Evolutionary conservation across 1,140 invertebrate species (phyloP).

Genomic region (Drosophila saltans): DNA sequence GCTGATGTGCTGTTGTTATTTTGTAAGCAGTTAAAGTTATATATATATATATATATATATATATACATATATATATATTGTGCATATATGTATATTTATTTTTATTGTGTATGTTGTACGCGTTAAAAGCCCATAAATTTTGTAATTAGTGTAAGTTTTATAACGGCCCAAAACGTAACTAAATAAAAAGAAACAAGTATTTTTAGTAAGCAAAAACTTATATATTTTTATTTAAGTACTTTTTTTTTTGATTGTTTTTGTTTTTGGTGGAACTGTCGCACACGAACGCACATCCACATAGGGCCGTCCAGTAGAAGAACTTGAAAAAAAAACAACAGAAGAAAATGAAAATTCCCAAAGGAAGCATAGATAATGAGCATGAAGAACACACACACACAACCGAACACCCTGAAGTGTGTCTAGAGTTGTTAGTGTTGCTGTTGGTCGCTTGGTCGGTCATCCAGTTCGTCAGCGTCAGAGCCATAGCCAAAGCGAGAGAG

Average conservation of each 20-base stretch:
- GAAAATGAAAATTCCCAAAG: constrained; percentile 82
- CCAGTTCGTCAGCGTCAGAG: constrained; percentile 59
- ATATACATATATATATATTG: constrained; percentile 44
- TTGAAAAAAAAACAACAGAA: constrained; percentile 35
- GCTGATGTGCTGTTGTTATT: background rate
- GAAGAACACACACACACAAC: constrained; percentile 12
- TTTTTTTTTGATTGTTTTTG: constrained; percentile 17
- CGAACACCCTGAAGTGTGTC: constrained; percentile 5
- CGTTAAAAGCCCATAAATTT: constrained; percentile 59
- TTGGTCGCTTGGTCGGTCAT: constrained; percentile 49
- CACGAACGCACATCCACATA: constrained; percentile 70
- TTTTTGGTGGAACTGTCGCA: constrained; percentile 61
- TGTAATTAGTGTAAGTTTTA: constrained; percentile 59
- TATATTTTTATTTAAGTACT: constrained; percentile 19
- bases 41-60: constrained; percentile 45
- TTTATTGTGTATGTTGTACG: constrained; percentile 24
- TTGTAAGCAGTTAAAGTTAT: constrained; percentile 61
- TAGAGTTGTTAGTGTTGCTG: constrained; percentile 29
- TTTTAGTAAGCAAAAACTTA: constrained; percentile 11
- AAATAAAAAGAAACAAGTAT: constrained; percentile 20
- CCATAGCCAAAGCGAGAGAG: constrained; percentile 44
- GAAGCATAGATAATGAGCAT: constrained; percentile 80
- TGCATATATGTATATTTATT: constrained; percentile 26
- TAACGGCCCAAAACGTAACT: constrained; percentile 21
- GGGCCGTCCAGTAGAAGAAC: constrained; percentile 28